Conservation (phyloP, 2,888 invertebrate genomes). For the Drosophila peninsularis region DNA sequence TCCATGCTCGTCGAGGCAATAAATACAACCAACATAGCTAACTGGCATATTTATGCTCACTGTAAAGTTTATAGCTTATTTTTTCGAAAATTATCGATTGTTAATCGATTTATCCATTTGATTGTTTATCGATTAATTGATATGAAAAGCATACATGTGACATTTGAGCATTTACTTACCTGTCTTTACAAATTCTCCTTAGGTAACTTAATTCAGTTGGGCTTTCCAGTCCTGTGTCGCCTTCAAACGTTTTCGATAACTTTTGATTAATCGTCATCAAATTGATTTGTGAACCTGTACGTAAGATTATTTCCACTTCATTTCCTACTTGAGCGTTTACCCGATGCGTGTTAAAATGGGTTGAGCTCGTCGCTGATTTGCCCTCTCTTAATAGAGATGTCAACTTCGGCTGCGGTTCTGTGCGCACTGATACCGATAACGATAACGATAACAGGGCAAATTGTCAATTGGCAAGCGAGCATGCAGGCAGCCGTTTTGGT, state of each 20-base stretch:
- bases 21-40: not conserved
- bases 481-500: constrained; percentile 62
- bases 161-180: not conserved
- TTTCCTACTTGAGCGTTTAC: not conserved
- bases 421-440: constrained; percentile 51
- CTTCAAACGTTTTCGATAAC: not conserved
- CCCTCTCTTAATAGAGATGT: constrained; percentile 60
- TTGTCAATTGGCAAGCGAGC: constrained; percentile 57
- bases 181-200: not conserved
- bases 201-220: not conserved
- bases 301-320: not conserved
- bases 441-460: constrained; percentile 50
- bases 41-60: not conserved
- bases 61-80: not conserved
- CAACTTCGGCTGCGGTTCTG: constrained; percentile 44
- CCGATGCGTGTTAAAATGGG: not conserved
- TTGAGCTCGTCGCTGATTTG: constrained; percentile 12
- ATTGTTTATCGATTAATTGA: not conserved
- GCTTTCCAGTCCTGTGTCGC: not conserved
- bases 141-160: not conserved
- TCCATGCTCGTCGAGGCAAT: no score
- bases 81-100: not conserved
- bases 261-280: constrained; percentile 1
- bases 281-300: not conserved
- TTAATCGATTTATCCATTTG: not conserved